Conservation (phyloP, 2,888 invertebrate species). For the Unio pictorum region DNA sequence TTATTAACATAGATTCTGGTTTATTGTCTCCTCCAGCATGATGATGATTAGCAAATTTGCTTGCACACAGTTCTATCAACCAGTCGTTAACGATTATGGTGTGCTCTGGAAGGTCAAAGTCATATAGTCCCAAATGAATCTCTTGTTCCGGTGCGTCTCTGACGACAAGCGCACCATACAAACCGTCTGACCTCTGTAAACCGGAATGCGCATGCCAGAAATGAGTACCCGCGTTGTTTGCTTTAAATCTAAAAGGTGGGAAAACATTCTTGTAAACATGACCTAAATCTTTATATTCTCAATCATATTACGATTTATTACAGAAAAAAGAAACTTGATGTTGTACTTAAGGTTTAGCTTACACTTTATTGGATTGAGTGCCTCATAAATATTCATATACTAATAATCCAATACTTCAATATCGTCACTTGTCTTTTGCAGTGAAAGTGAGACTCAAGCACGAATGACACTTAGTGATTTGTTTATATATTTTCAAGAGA, state of each 20-base stretch:
- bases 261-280: background rate
- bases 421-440: too few relatives aligned
- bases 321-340: too few relatives aligned
- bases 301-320: too few relatives aligned
- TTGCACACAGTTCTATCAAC: slow-evolving; percentile 80
- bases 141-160: slow-evolving; percentile 81
- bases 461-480: too few relatives aligned
- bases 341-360: too few relatives aligned
- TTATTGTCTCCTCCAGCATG: slow-evolving; percentile 88
- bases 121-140: slow-evolving; percentile 89
- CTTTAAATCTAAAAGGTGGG: slow-evolving; percentile 48
- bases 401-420: too few relatives aligned
- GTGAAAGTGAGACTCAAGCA: too few relatives aligned
- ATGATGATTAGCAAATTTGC: slow-evolving; percentile 86
- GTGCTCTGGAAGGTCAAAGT: slow-evolving; percentile 91
- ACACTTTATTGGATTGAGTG: too few relatives aligned
- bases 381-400: too few relatives aligned
- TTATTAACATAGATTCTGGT: slow-evolving; percentile 85
- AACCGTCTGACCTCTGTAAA: slow-evolving; percentile 55
- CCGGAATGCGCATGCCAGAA: slow-evolving; percentile 64
- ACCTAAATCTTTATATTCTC: background rate
- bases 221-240: slow-evolving; percentile 55
- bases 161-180: slow-evolving; percentile 57
- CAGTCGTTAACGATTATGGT: slow-evolving; percentile 89
- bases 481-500: too few relatives aligned